A percentile compares a stretch with the other conserved stretches of the same genome.
Evolutionary conservation across 2,888 invertebrate species (phyloP).

Genomic region (Scaptomyza tumidula): DNA sequence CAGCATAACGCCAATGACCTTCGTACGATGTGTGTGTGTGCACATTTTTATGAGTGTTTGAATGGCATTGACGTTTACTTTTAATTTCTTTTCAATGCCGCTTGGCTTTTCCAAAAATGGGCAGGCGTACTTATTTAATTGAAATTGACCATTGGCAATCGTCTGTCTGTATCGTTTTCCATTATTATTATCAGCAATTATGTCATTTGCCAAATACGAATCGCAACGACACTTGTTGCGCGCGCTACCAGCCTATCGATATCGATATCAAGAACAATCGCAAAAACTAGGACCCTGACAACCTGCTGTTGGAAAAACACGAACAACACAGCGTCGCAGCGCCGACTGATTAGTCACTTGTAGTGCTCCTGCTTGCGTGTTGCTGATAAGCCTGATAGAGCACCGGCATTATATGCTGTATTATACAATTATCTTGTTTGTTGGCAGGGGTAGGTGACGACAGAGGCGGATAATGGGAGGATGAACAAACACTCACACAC

Average conservation of each 20-base stretch:
- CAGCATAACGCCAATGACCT: constrained; percentile 60
- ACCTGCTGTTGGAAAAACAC: constrained; percentile 20
- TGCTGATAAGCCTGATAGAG: constrained; percentile 75
- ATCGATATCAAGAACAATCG: constrained; percentile 31
- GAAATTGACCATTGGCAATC: constrained; percentile 62
- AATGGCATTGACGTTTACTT: constrained; percentile 74
- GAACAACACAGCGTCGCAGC: constrained; percentile 8
- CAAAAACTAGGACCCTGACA: constrained; percentile 37
- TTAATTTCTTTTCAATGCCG: constrained; percentile 83
- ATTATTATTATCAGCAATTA: constrained; percentile 74
- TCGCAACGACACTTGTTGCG: constrained; percentile 43
- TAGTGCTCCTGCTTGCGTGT: constrained; percentile 57
- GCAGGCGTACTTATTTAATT: constrained; percentile 55
- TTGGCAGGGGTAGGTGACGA: constrained; percentile 25
- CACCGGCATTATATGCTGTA: constrained; percentile 68
- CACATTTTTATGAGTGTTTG: constrained; percentile 31
- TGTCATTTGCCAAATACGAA: constrained; percentile 62
- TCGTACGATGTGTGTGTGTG: constrained; percentile 42
- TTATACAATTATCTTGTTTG: constrained; percentile 65
- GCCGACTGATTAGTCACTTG: constrained; percentile 56
- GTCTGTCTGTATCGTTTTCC: constrained; percentile 29
- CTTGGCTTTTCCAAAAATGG: constrained; percentile 70
- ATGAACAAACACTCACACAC: constrained; percentile 12
- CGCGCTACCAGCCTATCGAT: constrained; percentile 30
- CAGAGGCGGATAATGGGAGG: constrained; percentile 7